Evolutionary conservation across 2,888 invertebrate species (phyloP).

Genomic region (Nysson spinosus): DNA sequence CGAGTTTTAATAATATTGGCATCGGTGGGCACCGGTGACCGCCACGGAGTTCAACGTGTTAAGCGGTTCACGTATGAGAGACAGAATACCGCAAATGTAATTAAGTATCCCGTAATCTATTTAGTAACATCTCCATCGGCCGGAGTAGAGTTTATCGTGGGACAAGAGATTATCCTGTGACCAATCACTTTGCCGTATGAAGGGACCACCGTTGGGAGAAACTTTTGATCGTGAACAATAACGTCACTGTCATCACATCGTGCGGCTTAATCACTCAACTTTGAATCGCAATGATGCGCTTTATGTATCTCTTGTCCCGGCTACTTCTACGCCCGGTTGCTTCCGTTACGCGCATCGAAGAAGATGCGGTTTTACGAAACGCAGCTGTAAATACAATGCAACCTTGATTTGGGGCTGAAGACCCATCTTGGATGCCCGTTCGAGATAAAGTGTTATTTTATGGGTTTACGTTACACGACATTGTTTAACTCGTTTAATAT

Average conservation of each 20-base stretch:
- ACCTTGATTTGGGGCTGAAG: too few species aligned
- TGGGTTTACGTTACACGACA: too few species aligned
- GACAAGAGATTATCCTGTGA: conserved; percentile 68
- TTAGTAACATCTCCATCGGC: conserved; percentile 43
- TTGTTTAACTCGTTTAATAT: too few species aligned
- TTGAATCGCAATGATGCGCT: conserved; percentile 5
- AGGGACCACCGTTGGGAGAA: conserved; percentile 27
- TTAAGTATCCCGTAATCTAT: conserved; percentile 48
- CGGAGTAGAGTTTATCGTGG: conserved; percentile 30
- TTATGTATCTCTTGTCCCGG: too few species aligned
- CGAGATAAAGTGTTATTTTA: too few species aligned
- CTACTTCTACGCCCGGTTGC: too few species aligned
- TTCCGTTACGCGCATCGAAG: too few species aligned
- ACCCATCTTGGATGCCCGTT: too few species aligned
- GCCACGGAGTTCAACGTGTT: background rate
- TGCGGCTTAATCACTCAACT: conserved; percentile 71
- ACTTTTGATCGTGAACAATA: conserved; percentile 64
- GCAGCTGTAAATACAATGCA: too few species aligned
- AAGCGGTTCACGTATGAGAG: conserved; percentile 7
- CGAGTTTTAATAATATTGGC: too few species aligned
- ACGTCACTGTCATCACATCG: conserved; percentile 69
- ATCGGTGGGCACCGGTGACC: background rate
- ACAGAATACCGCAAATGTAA: conserved; percentile 45
- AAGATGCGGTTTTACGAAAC: too few species aligned
- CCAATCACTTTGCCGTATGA: conserved; percentile 66